A percentile compares a stretch with the other conserved stretches of the same genome.
Evolutionary conservation across 2,113 vertebrate species (phyloP).

Genomic region (Anarhynchus alexandrinus): DNA sequence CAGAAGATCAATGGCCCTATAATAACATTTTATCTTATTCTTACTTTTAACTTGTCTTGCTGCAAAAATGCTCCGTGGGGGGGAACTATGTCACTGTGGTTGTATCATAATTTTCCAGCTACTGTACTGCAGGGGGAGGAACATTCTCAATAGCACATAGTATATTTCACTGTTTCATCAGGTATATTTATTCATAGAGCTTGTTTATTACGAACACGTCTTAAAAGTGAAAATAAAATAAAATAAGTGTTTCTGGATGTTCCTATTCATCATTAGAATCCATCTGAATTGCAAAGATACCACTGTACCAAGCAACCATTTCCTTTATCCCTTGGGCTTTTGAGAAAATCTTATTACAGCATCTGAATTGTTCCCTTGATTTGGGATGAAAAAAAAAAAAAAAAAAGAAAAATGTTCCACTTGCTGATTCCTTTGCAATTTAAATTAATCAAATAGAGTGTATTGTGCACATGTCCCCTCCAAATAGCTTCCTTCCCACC

Average conservation of each 20-base stretch:
- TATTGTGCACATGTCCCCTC: background rate
- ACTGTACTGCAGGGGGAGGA: background rate
- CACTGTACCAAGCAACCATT: background rate
- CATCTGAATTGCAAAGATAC: conserved; percentile 15
- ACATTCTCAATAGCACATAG: background rate
- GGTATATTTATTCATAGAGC: conserved; percentile 12
- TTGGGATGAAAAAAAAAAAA: background rate
- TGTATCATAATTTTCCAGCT: conserved; percentile 9
- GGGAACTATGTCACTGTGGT: background rate
- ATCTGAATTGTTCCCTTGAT: background rate
- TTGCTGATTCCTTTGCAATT: conserved; percentile 8
- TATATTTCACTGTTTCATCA: background rate
- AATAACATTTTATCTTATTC: conserved; percentile 56
- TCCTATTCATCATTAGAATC: background rate
- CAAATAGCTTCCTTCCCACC: background rate
- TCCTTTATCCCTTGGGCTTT: background rate
- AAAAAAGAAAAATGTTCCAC: background rate
- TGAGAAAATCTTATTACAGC: background rate
- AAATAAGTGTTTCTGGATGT: background rate
- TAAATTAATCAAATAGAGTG: conserved; percentile 5
- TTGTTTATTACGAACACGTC: background rate
- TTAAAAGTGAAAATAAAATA: conserved; percentile 55
- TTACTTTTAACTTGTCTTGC: background rate
- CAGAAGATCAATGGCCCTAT: conserved; percentile 29
- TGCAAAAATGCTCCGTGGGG: conserved; percentile 2